phyloP scores from a whole-genome alignment of 64 coral and sea anemone genomes.

The Dendronephthya gigantea region DNA sequence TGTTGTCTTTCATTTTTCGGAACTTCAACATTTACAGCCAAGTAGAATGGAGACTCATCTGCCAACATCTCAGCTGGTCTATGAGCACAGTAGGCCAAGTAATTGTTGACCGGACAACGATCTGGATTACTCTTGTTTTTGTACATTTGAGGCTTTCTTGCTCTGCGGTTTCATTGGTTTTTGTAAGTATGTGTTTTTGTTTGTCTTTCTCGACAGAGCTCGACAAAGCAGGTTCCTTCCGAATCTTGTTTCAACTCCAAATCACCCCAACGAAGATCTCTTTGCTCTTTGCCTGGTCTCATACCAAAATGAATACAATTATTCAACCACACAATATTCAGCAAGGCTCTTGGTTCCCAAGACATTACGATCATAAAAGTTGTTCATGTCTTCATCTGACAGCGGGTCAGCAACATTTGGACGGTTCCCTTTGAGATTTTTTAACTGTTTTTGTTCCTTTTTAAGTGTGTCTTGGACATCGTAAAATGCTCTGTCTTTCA shows the following conservation, averaged over 20 bases:
- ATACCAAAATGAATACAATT: constrained; percentile 23
- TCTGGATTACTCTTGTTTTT: too few species aligned
- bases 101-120: too few species aligned
- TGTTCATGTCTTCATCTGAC: constrained; percentile 15
- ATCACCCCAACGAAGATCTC: constrained; percentile 25
- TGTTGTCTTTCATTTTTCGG: too few species aligned
- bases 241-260: neutral
- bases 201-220: too few species aligned
- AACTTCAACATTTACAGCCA: too few species aligned
- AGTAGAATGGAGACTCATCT: too few species aligned
- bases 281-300: constrained; percentile 14
- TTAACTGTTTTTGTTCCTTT: constrained; percentile 45
- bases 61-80: too few species aligned
- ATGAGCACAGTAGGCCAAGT: too few species aligned
- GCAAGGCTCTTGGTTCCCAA: constrained; percentile 23
- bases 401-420: constrained; percentile 22
- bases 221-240: too few species aligned
- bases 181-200: too few species aligned
- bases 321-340: constrained; percentile 21
- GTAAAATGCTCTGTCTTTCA: constrained; percentile 29
- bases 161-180: too few species aligned
- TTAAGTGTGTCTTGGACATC: constrained; percentile 26
- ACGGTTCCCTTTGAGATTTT: constrained; percentile 27
- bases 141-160: too few species aligned
- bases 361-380: neutral